Conservation (phyloP, 2,113 vertebrate species). For the Hyperoodon ampullatus region DNA sequence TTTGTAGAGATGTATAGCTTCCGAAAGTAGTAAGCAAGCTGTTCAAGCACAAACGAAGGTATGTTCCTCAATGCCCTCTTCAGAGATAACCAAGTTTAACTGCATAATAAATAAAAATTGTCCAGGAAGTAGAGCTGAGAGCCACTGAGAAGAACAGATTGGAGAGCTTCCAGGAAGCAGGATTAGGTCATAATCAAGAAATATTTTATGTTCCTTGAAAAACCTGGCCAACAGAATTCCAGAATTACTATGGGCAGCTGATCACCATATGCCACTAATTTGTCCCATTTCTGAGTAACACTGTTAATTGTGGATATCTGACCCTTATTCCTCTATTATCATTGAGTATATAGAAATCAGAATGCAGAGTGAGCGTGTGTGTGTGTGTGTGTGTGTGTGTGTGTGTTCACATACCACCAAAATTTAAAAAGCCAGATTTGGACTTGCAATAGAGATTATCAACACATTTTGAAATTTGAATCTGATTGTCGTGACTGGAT, state of each 20-base stretch:
- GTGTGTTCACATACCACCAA: neutral
- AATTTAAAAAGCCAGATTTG: neutral
- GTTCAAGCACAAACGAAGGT: neutral
- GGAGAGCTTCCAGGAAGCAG: neutral
- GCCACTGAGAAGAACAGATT: neutral
- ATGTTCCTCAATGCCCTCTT: neutral
- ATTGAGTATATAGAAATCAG: neutral
- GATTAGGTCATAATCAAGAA: neutral
- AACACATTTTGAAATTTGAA: neutral
- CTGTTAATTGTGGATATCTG: neutral
- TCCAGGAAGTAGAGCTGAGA: neutral
- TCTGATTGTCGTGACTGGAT: neutral
- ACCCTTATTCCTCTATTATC: neutral
- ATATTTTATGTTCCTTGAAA: neutral
- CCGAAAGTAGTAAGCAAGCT: neutral
- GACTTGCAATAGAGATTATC: neutral
- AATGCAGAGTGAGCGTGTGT: no score
- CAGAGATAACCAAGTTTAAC: neutral
- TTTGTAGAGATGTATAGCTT: neutral
- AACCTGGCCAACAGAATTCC: neutral
- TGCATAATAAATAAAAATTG: neutral
- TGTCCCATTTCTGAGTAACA: neutral
- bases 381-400: no score
- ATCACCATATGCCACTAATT: neutral
- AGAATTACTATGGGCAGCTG: neutral